Percentiles rank a stretch among this genome's conserved stretches.
phyloP scores from a whole-genome alignment of 2,113 vertebrate species.

The Nicator chloris region DNA sequence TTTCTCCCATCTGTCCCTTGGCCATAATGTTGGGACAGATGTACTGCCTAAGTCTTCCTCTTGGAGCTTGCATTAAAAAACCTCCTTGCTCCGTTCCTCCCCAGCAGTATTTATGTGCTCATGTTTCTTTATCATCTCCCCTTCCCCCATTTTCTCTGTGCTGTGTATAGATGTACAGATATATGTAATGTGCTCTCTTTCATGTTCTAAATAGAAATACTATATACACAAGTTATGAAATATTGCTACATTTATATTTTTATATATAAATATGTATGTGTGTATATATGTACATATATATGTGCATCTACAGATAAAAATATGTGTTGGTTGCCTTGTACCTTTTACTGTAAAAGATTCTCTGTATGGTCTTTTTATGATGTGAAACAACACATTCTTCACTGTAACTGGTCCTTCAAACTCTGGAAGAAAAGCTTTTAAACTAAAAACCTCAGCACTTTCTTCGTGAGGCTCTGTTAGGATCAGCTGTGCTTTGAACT shows the following conservation, averaged over 20 bases:
- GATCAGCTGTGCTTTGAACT: constrained; percentile 43
- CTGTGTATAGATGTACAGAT: not conserved
- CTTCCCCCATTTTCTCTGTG: not conserved
- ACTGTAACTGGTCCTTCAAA: not conserved
- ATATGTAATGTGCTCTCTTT: not conserved
- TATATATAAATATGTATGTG: not conserved
- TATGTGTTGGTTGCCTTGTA: not conserved
- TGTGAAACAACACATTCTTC: not conserved
- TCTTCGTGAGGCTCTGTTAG: constrained; percentile 4
- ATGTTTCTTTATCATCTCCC: not conserved
- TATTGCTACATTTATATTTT: not conserved
- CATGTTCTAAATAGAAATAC: not conserved
- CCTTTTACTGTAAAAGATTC: not conserved
- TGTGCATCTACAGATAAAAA: not conserved
- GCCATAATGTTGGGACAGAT: not conserved
- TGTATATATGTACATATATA: not conserved
- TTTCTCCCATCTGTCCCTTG: not conserved
- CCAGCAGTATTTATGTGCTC: not conserved
- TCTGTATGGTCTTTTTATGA: not conserved
- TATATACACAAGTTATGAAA: not conserved
- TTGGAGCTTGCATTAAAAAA: not conserved
- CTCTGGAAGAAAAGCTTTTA: not conserved
- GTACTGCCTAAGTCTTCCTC: not conserved
- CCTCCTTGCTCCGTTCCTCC: not conserved
- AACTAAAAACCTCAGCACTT: not conserved